Conservation (phyloP, 2,888 invertebrate genomes). For the Phymatocera aterrima region DNA sequence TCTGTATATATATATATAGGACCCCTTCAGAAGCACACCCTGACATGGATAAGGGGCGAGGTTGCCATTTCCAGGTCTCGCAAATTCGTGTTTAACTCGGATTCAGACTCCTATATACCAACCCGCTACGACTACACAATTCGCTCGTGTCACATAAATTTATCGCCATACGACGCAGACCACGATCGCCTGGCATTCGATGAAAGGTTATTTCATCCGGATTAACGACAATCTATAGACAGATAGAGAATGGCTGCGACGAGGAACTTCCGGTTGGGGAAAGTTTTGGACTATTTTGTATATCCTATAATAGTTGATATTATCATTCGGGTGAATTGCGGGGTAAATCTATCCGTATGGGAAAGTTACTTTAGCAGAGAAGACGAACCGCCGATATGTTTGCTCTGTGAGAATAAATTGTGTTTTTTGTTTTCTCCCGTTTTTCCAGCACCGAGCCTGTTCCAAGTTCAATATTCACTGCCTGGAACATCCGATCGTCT, state of each 20-base stretch:
- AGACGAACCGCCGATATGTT: neutral
- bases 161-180: neutral
- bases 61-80: constrained; percentile 20
- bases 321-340: too few species aligned
- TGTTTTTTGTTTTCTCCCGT: constrained; percentile 29
- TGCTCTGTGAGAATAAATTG: neutral
- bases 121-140: too few species aligned
- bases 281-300: neutral
- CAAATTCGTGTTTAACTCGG: too few species aligned
- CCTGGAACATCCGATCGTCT: constrained; percentile 75
- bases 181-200: neutral
- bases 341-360: neutral
- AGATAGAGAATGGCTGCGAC: neutral
- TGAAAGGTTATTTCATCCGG: neutral
- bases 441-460: constrained; percentile 82
- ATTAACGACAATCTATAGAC: neutral
- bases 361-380: neutral
- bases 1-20: too few species aligned
- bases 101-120: too few species aligned
- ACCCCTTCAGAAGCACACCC: too few species aligned
- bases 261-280: neutral
- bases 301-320: too few species aligned
- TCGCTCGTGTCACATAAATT: neutral
- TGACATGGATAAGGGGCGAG: too few species aligned
- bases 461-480: constrained; percentile 83